A percentile compares a stretch with the other conserved stretches of the same genome.
Evolutionary conservation across 1,140 invertebrate species (phyloP).

Genomic region (Drosophila sproati): DNA sequence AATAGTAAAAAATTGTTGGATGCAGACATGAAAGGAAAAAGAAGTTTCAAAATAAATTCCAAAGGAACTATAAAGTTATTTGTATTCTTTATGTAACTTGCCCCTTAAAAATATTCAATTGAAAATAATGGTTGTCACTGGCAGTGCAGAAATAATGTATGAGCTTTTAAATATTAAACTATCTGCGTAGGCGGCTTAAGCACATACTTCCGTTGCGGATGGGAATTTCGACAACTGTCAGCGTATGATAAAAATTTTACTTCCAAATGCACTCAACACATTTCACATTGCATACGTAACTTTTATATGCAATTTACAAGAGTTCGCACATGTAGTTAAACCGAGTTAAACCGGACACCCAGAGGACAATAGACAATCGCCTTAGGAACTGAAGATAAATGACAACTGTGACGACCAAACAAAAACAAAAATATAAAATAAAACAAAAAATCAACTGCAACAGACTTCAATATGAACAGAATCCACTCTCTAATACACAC

Average conservation of each 20-base stretch:
- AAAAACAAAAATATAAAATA: conserved; percentile 7
- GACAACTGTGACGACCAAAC: conserved; percentile 36
- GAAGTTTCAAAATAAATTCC: not conserved
- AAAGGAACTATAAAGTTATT: not conserved
- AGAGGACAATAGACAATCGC: conserved; percentile 41
- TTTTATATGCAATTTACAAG: conserved; percentile 13
- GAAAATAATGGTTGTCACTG: too few species aligned
- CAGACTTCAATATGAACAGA: conserved; percentile 40
- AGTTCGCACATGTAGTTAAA: conserved; percentile 2
- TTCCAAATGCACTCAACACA: conserved; percentile 20
- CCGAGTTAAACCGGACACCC: not conserved
- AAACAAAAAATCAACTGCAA: conserved; percentile 14
- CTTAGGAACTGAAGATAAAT: conserved; percentile 33
- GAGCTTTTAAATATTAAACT: not conserved
- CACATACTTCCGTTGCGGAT: not conserved
- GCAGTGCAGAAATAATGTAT: too few species aligned
- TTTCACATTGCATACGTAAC: conserved; percentile 19
- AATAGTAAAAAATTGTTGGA: not conserved
- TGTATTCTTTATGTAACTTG: too few species aligned
- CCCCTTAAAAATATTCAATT: too few species aligned
- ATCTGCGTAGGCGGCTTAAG: not conserved
- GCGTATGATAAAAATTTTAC: conserved; percentile 16
- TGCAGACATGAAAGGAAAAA: conserved; percentile 1
- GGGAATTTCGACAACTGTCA: conserved; percentile 6
- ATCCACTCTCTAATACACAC: conserved; percentile 14